These are phyloP conservation scores for Otolemur garnettii DNA, from an alignment of 2,113 vertebrate genomes.

Conservation along the genomic window DNA sequence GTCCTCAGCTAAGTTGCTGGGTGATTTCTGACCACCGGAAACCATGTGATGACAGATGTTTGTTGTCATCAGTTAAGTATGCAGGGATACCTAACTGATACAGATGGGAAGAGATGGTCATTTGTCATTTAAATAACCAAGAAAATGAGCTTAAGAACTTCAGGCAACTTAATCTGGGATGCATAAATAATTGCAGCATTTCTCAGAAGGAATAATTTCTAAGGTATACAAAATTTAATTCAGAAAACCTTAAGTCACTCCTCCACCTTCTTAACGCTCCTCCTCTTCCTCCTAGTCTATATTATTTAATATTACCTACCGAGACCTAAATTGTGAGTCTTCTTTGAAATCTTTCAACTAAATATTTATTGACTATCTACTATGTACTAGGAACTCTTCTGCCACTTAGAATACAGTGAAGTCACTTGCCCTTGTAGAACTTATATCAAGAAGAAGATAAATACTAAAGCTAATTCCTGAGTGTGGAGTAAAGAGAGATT, in stretches of 20 bases:
- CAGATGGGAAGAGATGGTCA: background rate
- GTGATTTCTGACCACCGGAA: background rate
- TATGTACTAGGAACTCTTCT: background rate
- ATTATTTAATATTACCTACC: background rate
- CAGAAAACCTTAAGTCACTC: background rate
- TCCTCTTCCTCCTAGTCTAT: background rate
- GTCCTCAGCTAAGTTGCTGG: background rate
- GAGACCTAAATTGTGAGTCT: background rate
- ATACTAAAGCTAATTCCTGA: background rate
- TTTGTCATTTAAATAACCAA: background rate
- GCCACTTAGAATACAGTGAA: background rate
- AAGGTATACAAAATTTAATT: background rate
- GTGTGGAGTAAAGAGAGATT: background rate
- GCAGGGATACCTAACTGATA: background rate
- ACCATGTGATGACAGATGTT: background rate
- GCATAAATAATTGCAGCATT: background rate
- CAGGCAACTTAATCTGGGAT: background rate
- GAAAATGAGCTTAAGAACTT: background rate
- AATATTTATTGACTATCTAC: background rate
- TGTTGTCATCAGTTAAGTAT: background rate
- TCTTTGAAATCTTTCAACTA: background rate
- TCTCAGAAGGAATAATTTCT: slow-evolving; percentile 12
- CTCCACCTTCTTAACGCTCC: background rate
- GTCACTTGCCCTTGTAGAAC: background rate
- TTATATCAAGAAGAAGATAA: background rate